A percentile compares a stretch with the other conserved stretches of the same genome.
Conservation (phyloP, 2,113 vertebrate species). For the Ovis canadensis region DNA sequence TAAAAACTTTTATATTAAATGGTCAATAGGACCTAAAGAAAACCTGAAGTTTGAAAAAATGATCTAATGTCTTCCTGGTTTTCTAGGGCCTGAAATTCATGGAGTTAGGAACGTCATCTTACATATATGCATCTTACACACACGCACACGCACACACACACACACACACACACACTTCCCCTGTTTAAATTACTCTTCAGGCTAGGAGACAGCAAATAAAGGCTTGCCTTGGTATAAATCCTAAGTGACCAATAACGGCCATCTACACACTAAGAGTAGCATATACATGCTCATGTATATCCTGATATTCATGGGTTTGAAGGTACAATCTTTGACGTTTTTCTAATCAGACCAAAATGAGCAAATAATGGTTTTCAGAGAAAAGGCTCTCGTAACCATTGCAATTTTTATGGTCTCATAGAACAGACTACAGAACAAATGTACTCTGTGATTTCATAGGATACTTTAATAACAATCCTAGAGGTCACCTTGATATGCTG, state of each 20-base stretch:
- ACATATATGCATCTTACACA: accelerated
- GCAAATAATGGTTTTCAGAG: not conserved
- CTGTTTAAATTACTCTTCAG: not conserved
- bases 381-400: conserved; percentile 21
- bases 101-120: not conserved
- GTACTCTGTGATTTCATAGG: conserved; percentile 1
- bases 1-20: not conserved
- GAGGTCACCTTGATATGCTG: not conserved
- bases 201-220: not conserved
- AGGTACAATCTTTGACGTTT: not conserved
- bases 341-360: conserved; percentile 22
- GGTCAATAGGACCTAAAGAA: not conserved
- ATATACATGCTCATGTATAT: not conserved
- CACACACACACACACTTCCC: not conserved
- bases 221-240: not conserved
- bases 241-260: not conserved
- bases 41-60: not conserved
- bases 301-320: not conserved
- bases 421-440: not conserved
- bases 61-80: not conserved
- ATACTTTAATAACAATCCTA: not conserved
- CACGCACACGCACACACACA: no score
- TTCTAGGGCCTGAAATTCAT: not conserved
- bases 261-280: not conserved
- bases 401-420: not conserved